Evolutionary conservation across 2,888 invertebrate species (phyloP).

Genomic region (Frankliniella intonsa): DNA sequence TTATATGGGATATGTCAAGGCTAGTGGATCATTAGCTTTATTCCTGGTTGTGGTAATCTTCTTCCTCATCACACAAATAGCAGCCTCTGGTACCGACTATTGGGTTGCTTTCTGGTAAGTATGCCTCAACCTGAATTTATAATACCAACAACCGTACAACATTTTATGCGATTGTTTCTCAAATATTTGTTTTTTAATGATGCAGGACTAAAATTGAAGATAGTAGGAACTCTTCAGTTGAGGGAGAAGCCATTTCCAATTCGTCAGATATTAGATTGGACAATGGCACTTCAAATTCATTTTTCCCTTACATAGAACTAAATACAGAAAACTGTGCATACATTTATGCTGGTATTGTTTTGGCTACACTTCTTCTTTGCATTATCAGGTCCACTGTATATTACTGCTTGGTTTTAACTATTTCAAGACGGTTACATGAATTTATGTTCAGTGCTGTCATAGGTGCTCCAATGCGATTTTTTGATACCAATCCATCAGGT

Average conservation of each 20-base stretch:
- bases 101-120: constrained; percentile 42
- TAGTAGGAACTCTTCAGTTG: background rate
- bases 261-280: background rate
- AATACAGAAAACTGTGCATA: constrained; percentile 46
- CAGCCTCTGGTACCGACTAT: constrained; percentile 46
- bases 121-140: background rate
- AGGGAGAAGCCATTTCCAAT: background rate
- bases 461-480: constrained; percentile 77
- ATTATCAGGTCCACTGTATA: constrained; percentile 61
- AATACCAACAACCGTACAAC: no score
- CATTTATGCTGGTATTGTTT: constrained; percentile 56
- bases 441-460: constrained; percentile 77
- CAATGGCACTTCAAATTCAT: background rate
- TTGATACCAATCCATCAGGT: constrained; percentile 79
- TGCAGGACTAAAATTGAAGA: constrained; percentile 14
- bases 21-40: constrained; percentile 53
- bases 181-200: background rate
- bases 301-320: background rate
- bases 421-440: constrained; percentile 74
- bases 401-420: constrained; percentile 70
- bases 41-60: constrained; percentile 51
- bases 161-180: background rate
- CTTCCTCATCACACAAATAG: constrained; percentile 52
- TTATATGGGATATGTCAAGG: constrained; percentile 52
- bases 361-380: constrained; percentile 50